Base-by-base conservation (phyloP, 2,888 invertebrate genomes). In the Disparrhopalites patrizii region DNA sequence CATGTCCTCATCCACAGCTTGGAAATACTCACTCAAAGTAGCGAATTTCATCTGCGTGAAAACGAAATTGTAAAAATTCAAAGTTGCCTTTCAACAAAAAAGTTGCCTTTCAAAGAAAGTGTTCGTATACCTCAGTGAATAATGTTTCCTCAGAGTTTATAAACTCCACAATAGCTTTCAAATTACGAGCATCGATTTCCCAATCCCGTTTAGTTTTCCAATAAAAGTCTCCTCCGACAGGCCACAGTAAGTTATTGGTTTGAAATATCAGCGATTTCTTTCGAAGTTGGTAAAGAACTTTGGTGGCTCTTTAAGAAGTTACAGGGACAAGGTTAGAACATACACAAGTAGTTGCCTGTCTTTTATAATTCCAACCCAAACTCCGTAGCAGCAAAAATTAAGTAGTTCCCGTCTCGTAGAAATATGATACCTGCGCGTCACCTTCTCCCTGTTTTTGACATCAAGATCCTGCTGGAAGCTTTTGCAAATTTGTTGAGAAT, bases 171-270 rank as follows among this genome's bases (percentile, higher is more conserved):
- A 97, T 81, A 77, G 85, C 85, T 76, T 91, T 89, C 78, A 95
- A 96, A 81, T 96, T 97, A 40, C 83, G 82, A 75, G 86, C 90
- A 79, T 96, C 96, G 54, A 87, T 87, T 78, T 94, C 91, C 96
- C 95, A 97, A 80, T 97, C 96, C 1, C 78, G 76, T 1, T 85
- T 81, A 77, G 90, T 88, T 74, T 90, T 89, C 79, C 89, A 95
- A 4, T 95, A 85, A 80, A 96, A 96, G 82, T 96, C 96, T 79
- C 96, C 96, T 0, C 96, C 96, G 0, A 96, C 81, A 0, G 95
- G 95, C 71, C 89, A 85, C 28, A 97, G 79, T 0, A 97, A 79
- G 1, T 90, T 89, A 77, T 93, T 90, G 3, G 90, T 91, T 70
- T 86, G 85, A 79, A 87, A 96, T 38, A 97, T 79, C 77, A 91